A percentile compares a stretch with the other conserved stretches of the same genome.
These are phyloP conservation scores for Eumerus sabulonum DNA, from an alignment of 2,888 invertebrate species.

Conservation along the genomic window DNA sequence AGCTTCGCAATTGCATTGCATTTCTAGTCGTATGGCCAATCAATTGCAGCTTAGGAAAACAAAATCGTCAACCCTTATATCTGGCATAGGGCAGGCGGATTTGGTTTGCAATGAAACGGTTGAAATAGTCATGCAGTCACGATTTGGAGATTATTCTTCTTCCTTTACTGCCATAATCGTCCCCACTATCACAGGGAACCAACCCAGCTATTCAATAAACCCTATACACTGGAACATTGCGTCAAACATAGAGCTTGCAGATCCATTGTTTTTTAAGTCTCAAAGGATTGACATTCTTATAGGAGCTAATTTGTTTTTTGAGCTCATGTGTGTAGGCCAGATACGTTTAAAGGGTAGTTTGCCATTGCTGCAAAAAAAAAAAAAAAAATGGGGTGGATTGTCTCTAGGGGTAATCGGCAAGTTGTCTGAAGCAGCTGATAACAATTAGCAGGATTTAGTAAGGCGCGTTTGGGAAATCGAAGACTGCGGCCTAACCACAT, in stretches of 20 bases:
- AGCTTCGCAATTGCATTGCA: slow-evolving; percentile 17
- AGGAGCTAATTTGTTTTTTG: slow-evolving; percentile 59
- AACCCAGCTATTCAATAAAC: slow-evolving; percentile 32
- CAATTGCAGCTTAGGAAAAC: slow-evolving; percentile 31
- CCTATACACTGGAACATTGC: slow-evolving; percentile 43
- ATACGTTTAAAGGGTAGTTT: slow-evolving; percentile 39
- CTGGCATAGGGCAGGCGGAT: slow-evolving; percentile 37
- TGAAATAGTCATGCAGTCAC: slow-evolving; percentile 16
- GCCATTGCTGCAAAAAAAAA: slow-evolving; percentile 62
- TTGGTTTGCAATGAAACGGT: slow-evolving; percentile 38
- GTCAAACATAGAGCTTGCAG: slow-evolving; percentile 56
- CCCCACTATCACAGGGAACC: slow-evolving; percentile 61
- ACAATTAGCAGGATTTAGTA: neutral
- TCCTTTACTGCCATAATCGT: slow-evolving; percentile 53
- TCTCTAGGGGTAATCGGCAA: slow-evolving; percentile 40
- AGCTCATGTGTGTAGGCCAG: slow-evolving; percentile 61
- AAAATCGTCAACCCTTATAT: slow-evolving; percentile 34
- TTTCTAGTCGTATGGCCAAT: slow-evolving; percentile 31
- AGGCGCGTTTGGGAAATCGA: neutral
- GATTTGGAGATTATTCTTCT: slow-evolving; percentile 14
- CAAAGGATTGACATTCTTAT: slow-evolving; percentile 55
- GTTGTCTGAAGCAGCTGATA: neutral
- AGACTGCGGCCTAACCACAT: neutral
- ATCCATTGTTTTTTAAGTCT: slow-evolving; percentile 48
- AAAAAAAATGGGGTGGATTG: slow-evolving; percentile 64